Evolutionary conservation across 1,140 invertebrate genomes (phyloP).

Genomic region (Lucilia sericata): DNA sequence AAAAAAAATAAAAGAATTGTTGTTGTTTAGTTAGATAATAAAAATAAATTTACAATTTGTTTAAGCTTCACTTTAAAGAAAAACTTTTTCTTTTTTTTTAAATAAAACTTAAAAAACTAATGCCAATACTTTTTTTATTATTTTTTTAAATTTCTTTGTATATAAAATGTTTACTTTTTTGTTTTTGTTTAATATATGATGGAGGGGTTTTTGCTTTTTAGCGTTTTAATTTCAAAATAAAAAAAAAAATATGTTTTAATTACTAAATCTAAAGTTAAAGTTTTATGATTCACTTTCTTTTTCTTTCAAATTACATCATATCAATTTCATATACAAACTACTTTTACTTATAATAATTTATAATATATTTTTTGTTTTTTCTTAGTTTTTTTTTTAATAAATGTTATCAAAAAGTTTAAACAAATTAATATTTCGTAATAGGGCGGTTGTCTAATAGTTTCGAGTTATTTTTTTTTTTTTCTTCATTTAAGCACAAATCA

Average conservation of each 20-base stretch:
- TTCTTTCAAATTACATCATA: neutral
- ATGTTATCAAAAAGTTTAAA: neutral
- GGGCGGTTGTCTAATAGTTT: neutral
- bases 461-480: neutral
- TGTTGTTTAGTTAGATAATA: no score
- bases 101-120: neutral
- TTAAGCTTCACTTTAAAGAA: no score
- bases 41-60: no score
- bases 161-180: neutral
- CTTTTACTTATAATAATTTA: constrained; percentile 12
- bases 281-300: neutral
- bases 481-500: neutral
- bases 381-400: neutral
- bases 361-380: neutral
- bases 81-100: no score
- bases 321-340: constrained; percentile 40
- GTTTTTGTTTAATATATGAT: neutral
- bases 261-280: neutral
- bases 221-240: neutral
- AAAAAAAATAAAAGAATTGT: no score
- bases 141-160: neutral
- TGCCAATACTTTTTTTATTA: constrained; percentile 15
- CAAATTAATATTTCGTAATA: neutral
- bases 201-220: constrained; percentile 3
- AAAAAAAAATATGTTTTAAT: neutral